Evolutionary conservation across 1,140 invertebrate genomes (phyloP).

Genomic region (Orius insidiosus): DNA sequence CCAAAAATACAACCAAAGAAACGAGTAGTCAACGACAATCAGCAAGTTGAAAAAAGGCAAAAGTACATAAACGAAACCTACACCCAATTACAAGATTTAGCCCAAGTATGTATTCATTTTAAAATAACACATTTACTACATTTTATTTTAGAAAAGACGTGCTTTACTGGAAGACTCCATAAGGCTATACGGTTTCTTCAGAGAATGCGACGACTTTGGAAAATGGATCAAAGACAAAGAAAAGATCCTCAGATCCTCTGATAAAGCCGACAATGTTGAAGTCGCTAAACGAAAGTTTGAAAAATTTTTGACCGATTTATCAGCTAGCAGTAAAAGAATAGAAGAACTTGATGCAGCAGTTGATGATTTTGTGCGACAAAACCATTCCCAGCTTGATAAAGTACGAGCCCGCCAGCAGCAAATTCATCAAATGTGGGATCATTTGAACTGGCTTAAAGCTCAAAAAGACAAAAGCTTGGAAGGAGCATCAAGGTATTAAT

Average conservation of each 20-base stretch:
- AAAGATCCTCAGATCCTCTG: constrained; percentile 66
- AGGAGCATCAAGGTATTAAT: constrained; percentile 71
- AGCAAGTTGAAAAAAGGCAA: constrained; percentile 69
- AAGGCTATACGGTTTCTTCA: constrained; percentile 80
- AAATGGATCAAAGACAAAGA: constrained; percentile 95
- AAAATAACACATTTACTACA: background rate
- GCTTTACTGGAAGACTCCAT: constrained; percentile 82
- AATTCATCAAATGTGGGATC: constrained; percentile 75
- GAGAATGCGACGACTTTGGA: constrained; percentile 96
- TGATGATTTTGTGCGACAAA: constrained; percentile 60
- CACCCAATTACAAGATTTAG: constrained; percentile 60
- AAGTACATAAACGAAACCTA: constrained; percentile 66
- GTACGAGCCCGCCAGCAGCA: constrained; percentile 63
- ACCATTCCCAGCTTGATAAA: constrained; percentile 76
- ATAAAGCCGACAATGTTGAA: constrained; percentile 77
- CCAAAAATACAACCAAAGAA: constrained; percentile 11
- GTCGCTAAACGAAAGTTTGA: constrained; percentile 89
- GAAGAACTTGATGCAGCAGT: constrained; percentile 79
- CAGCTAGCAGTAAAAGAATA: constrained; percentile 75
- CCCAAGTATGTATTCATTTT: constrained; percentile 25
- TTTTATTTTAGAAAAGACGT: constrained; percentile 39
- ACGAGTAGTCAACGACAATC: constrained; percentile 38
- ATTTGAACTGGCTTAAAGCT: constrained; percentile 70
- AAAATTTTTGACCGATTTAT: constrained; percentile 89
- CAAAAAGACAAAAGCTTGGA: constrained; percentile 83